Evolutionary conservation across 2,888 invertebrate species (phyloP).

Genomic region (Drosophila fungiperda): DNA sequence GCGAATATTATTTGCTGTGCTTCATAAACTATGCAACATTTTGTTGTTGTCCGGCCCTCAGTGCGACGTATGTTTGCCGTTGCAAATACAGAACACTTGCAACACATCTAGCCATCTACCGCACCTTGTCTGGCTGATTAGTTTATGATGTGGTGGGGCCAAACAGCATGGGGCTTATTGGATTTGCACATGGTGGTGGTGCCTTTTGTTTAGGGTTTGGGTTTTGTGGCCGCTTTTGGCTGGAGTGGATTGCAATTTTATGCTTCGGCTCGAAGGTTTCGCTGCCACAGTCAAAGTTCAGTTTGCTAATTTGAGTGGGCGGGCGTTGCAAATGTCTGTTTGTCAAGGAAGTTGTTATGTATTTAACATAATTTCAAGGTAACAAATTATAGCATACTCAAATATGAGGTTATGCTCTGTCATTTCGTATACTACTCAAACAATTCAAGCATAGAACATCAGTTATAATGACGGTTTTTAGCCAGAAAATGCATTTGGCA

Average conservation of each 20-base stretch:
- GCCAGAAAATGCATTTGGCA: not conserved
- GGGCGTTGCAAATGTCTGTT: constrained; percentile 27
- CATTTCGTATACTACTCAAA: constrained; percentile 3
- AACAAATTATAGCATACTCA: constrained; percentile 11
- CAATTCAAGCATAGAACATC: not conserved
- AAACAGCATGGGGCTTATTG: constrained; percentile 16
- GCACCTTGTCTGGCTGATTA: constrained; percentile 69
- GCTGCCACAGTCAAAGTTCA: constrained; percentile 38
- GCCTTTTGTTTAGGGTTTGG: not conserved
- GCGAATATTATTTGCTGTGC: constrained; percentile 73
- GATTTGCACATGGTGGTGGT: not conserved
- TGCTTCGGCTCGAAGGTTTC: constrained; percentile 10
- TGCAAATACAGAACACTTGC: constrained; percentile 40
- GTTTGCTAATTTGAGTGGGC: constrained; percentile 35
- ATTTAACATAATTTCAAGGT: constrained; percentile 46
- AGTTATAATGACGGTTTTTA: not conserved
- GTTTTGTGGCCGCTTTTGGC: not conserved
- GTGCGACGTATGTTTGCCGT: constrained; percentile 13
- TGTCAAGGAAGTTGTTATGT: constrained; percentile 46
- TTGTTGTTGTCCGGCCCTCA: constrained; percentile 47
- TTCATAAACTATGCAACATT: constrained; percentile 76
- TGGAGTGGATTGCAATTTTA: constrained; percentile 31
- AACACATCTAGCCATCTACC: constrained; percentile 25
- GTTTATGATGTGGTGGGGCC: constrained; percentile 67
- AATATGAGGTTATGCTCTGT: not conserved